Percentiles rank a stretch among this genome's conserved stretches.
phyloP scores from a whole-genome alignment of 2,888 invertebrate species.

The Lepidochitona cinerea region DNA sequence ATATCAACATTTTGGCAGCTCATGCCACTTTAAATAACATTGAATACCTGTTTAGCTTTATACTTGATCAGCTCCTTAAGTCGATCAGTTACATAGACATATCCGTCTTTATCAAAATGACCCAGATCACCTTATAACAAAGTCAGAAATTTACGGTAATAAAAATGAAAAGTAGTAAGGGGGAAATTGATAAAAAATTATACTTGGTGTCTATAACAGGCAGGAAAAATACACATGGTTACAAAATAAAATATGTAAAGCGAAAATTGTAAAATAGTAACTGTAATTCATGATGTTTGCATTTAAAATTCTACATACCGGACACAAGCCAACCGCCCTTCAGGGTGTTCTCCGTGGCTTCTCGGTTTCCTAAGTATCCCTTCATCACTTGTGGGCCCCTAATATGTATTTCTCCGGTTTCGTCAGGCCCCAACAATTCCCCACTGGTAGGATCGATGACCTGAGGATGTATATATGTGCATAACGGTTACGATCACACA shows the following conservation, averaged over 20 bases:
- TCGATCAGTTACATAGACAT: conserved; percentile 88
- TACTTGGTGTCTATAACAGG: no score
- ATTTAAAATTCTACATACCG: conserved; percentile 43
- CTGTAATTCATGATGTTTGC: no score
- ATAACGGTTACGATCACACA: no score
- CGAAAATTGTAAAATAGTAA: no score
- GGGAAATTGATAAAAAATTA: no score
- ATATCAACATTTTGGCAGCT: no score
- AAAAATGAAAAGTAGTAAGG: no score
- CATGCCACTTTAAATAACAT: no score
- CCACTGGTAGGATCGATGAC: conserved; percentile 73
- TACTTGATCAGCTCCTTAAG: conserved; percentile 93
- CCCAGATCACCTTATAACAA: conserved; percentile 84
- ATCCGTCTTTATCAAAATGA: conserved; percentile 84
- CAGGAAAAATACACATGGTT: no score
- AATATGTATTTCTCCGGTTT: conserved; percentile 88
- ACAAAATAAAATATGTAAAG: no score
- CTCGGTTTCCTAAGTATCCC: conserved; percentile 84
- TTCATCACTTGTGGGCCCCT: conserved; percentile 87
- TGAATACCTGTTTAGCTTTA: conserved; percentile 87
- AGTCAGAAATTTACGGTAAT: conserved; percentile 70
- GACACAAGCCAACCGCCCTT: conserved; percentile 84
- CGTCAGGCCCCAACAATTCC: conserved; percentile 75
- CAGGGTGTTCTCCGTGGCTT: conserved; percentile 78
- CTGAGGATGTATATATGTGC: no score